Conservation (phyloP, 2,797 vertebrate species). For the Sphenodon punctatus region DNA sequence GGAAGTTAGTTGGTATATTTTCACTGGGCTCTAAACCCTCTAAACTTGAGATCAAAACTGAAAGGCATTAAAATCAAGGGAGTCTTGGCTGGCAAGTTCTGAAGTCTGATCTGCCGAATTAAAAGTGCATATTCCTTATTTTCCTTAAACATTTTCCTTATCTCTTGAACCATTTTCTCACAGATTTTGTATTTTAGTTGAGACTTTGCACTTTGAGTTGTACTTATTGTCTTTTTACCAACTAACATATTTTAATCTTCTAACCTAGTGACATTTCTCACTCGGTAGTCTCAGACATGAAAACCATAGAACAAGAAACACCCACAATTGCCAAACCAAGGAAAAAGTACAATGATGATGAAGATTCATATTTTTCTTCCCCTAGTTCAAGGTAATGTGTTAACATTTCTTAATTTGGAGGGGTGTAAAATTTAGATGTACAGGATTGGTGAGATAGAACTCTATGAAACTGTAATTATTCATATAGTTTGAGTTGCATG, state of each 20-base stretch:
- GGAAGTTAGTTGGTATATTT: not conserved
- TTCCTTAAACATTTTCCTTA: not conserved
- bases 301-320: slow-evolving; percentile 92
- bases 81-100: too few species aligned
- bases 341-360: slow-evolving; percentile 76
- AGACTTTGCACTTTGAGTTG: not conserved
- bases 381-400: slow-evolving; percentile 76
- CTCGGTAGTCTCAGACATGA: slow-evolving; percentile 91
- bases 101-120: not conserved
- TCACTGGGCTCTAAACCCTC: not conserved
- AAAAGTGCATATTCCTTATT: not conserved
- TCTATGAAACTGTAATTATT: too few species aligned
- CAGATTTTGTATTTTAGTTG: not conserved
- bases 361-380: slow-evolving; percentile 78
- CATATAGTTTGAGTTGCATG: too few species aligned
- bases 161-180: too few species aligned
- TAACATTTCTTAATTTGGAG: not conserved
- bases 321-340: slow-evolving; percentile 76
- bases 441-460: too few species aligned
- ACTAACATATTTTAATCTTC: slow-evolving; percentile 17
- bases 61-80: not conserved
- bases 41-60: too few species aligned
- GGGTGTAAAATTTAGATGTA: not conserved
- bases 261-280: slow-evolving; percentile 88
- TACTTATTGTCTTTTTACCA: slow-evolving; percentile 10